Percentiles rank a stretch among this genome's conserved stretches.
Evolutionary conservation across 2,797 vertebrate genomes (phyloP).

Genomic region (Crocodylus rhombifer): DNA sequence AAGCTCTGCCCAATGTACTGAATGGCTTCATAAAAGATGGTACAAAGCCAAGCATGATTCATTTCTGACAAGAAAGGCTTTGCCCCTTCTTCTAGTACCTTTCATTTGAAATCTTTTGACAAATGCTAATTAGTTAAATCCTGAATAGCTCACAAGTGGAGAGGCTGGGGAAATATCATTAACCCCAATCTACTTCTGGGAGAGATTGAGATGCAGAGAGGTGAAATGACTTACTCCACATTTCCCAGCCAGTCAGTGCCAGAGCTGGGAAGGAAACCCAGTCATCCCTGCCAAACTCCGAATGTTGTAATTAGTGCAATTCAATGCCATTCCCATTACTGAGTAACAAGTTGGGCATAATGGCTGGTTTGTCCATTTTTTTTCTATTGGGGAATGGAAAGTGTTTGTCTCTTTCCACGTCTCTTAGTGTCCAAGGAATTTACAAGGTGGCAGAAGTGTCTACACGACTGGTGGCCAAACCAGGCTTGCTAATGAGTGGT

Average conservation of each 20-base stretch:
- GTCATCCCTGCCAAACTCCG: background rate
- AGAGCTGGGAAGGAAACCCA: background rate
- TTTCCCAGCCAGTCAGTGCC: slow-evolving; percentile 6
- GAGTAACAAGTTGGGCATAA: slow-evolving; percentile 64
- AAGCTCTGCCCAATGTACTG: background rate
- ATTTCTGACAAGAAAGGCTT: background rate
- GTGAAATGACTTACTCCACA: background rate
- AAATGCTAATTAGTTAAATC: background rate
- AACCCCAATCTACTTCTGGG: background rate
- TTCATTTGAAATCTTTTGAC: background rate
- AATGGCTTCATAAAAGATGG: slow-evolving; percentile 24
- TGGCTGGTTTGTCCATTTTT: slow-evolving; percentile 20
- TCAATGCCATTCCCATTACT: slow-evolving; percentile 61
- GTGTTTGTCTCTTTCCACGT: background rate
- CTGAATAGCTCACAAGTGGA: background rate
- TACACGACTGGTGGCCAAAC: slow-evolving; percentile 4
- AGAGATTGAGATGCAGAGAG: slow-evolving; percentile 32
- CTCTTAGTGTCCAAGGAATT: slow-evolving; percentile 50
- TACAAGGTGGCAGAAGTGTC: slow-evolving; percentile 51
- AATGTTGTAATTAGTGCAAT: slow-evolving; percentile 32
- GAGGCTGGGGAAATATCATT: background rate
- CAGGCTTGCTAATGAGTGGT: background rate
- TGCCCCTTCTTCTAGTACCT: background rate
- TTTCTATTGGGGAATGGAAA: background rate
- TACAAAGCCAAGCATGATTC: background rate